A percentile compares a stretch with the other conserved stretches of the same genome.
Conservation (phyloP, 2,888 invertebrate species). For the Meiosimyza decipiens region DNA sequence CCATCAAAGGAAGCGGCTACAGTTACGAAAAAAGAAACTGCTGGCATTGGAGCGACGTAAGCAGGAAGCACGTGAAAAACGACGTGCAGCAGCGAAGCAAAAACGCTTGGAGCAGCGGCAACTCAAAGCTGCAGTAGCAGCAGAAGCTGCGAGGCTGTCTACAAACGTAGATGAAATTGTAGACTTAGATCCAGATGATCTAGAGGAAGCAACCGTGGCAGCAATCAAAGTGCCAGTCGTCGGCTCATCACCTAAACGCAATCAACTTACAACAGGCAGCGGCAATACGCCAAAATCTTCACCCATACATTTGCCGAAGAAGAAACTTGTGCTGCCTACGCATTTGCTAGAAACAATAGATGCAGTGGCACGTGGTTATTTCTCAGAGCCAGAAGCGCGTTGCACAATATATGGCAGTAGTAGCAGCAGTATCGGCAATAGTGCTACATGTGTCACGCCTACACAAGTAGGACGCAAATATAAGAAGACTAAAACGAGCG, state of each 20-base stretch:
- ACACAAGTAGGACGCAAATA: constrained; percentile 41
- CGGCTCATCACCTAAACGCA: neutral
- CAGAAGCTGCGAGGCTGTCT: constrained; percentile 18
- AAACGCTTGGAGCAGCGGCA: constrained; percentile 40
- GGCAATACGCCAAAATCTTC: constrained; percentile 34
- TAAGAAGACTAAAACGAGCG: constrained; percentile 44
- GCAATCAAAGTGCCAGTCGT: neutral
- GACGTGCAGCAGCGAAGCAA: constrained; percentile 43
- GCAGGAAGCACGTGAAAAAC: constrained; percentile 51
- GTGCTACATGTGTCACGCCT: neutral
- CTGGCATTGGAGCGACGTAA: constrained; percentile 51
- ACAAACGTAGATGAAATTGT: constrained; percentile 25
- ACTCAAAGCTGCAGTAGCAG: constrained; percentile 19
- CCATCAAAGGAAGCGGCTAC: constrained; percentile 59
- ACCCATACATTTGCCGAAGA: constrained; percentile 54
- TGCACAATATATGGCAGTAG: constrained; percentile 35
- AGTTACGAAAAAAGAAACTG: constrained; percentile 53
- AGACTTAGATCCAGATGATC: neutral
- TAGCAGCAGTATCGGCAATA: constrained; percentile 3
- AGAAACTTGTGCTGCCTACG: constrained; percentile 51
- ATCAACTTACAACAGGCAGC: constrained; percentile 25
- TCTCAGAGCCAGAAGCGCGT: constrained; percentile 64
- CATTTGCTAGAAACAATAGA: constrained; percentile 59
- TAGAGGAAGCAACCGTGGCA: neutral
- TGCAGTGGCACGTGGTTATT: constrained; percentile 62